These are phyloP conservation scores for Meandrusa payeni DNA, from an alignment of 2,888 invertebrate genomes.

Conservation along the genomic window DNA sequence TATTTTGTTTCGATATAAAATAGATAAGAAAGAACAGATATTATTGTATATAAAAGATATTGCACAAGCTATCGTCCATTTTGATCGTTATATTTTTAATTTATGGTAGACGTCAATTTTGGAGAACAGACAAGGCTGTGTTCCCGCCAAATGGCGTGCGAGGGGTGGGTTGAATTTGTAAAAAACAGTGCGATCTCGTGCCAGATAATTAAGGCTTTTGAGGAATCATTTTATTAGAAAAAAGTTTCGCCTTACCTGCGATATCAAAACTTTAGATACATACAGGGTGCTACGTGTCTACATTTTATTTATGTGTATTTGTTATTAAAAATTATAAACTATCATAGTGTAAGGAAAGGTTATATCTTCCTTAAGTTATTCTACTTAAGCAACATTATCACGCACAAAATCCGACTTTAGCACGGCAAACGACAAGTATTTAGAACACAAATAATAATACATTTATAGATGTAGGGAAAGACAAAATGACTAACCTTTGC, in stretches of 20 bases:
- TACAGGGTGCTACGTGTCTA: conserved; percentile 45
- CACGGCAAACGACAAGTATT: too few species aligned
- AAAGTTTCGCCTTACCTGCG: conserved; percentile 74
- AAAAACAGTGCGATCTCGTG: conserved; percentile 75
- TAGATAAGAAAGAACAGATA: too few species aligned
- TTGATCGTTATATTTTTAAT: conserved; percentile 34
- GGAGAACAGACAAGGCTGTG: conserved; percentile 37
- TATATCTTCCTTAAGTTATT: too few species aligned
- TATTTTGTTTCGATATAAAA: too few species aligned
- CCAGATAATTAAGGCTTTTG: conserved; percentile 74
- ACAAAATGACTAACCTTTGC: too few species aligned
- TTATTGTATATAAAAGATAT: background rate
- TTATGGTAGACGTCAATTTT: conserved; percentile 35
- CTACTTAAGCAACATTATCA: too few species aligned
- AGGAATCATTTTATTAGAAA: conserved; percentile 62
- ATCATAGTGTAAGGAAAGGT: too few species aligned
- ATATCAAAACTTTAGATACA: conserved; percentile 51
- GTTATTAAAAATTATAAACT: too few species aligned
- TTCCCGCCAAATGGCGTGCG: conserved; percentile 68
- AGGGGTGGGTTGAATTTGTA: conserved; percentile 43
- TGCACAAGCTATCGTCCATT: conserved; percentile 15
- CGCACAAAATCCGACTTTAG: too few species aligned
- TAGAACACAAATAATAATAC: too few species aligned
- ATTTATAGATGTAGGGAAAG: too few species aligned
- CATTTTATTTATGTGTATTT: background rate